phyloP scores from a whole-genome alignment of 1,140 invertebrate genomes.

The Bombus waltoni region DNA sequence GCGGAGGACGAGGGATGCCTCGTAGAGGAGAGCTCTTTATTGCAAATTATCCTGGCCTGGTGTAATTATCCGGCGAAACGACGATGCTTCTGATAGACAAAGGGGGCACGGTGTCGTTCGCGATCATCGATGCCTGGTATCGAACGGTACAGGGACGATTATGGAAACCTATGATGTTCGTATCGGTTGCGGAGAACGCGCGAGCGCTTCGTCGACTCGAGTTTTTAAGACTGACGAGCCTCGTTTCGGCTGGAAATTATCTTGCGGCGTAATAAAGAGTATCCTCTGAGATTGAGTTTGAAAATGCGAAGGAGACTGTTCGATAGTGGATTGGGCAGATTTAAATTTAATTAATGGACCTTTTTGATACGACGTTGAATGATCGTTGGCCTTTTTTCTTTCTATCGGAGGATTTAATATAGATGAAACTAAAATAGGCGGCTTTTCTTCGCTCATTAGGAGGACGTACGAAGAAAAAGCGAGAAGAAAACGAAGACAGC shows the following conservation, averaged over 20 bases:
- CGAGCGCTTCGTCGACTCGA: conserved; percentile 1
- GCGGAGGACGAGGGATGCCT: conserved; percentile 39
- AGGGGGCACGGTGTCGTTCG: conserved; percentile 22
- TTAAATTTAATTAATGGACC: not conserved
- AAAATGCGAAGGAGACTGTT: not conserved
- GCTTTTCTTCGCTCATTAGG: too few species aligned
- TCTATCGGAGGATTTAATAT: too few species aligned
- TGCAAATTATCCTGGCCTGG: conserved; percentile 63
- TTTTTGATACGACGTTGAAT: not conserved
- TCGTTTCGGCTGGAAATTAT: conserved; percentile 7
- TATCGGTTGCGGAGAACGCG: conserved; percentile 3
- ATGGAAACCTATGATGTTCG: conserved; percentile 25
- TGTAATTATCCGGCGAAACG: conserved; percentile 70
- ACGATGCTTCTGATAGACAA: conserved; percentile 65
- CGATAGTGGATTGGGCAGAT: too few species aligned
- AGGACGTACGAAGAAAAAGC: not conserved
- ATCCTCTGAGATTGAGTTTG: not conserved
- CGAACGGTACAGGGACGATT: conserved; percentile 30
- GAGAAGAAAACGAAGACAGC: not conserved
- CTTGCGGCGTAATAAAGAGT: too few species aligned
- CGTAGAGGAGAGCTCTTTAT: conserved; percentile 48
- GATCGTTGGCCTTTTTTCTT: not conserved
- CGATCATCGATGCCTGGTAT: conserved; percentile 38
- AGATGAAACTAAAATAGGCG: too few species aligned
- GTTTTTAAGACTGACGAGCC: conserved; percentile 24